Evolutionary conservation across 2,888 invertebrate species (phyloP).

Genomic region (Stenotaenia linearis): DNA sequence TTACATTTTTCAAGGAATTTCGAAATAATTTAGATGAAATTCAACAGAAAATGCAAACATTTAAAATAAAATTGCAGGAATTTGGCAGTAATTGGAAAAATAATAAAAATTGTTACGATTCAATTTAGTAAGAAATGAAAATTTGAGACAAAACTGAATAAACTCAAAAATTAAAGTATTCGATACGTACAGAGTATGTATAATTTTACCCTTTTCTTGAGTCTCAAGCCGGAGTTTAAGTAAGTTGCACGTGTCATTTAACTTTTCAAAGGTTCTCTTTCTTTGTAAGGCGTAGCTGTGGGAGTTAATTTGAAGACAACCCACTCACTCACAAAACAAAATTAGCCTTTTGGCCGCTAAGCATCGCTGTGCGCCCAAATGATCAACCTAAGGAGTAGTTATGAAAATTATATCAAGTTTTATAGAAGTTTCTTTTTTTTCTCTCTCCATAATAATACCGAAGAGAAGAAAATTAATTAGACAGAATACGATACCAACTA

Average conservation of each 20-base stretch:
- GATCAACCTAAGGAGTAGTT: slow-evolving; percentile 15
- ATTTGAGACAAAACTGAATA: no score
- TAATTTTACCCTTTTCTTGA: background rate
- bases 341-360: slow-evolving; percentile 12
- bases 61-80: no score
- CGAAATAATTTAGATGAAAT: no score
- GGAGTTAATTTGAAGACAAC: slow-evolving; percentile 9
- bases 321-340: slow-evolving; percentile 19
- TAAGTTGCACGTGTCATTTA: background rate
- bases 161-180: no score
- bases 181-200: no score
- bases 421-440: background rate
- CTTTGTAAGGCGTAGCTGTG: background rate
- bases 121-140: no score
- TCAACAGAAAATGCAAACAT: no score
- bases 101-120: no score
- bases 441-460: background rate
- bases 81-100: no score
- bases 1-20: no score
- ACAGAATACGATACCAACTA: background rate
- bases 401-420: background rate
- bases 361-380: background rate
- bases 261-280: background rate
- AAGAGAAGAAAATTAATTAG: slow-evolving; percentile 10
- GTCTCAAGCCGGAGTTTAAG: background rate